Evolutionary conservation across 2,888 invertebrate species (phyloP).

Genomic region (Conus canariensis): DNA sequence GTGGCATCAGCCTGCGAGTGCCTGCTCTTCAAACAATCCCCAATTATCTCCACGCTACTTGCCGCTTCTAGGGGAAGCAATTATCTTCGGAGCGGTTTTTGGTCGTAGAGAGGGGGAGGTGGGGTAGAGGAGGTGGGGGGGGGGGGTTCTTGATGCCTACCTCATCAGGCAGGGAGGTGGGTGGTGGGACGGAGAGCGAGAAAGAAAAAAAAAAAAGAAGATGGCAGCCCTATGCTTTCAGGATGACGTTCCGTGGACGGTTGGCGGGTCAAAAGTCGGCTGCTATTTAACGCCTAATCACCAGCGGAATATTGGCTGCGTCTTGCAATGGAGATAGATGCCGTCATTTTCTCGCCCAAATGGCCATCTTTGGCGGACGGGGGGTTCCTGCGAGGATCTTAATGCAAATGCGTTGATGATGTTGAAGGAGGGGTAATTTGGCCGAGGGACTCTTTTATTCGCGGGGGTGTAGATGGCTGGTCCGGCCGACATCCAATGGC

Average conservation of each 20-base stretch:
- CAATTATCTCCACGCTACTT: conserved; percentile 34
- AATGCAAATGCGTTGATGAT: conserved; percentile 31
- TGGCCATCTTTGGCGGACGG: conserved; percentile 15
- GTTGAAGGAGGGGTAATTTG: conserved; percentile 23
- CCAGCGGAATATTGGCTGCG: conserved; percentile 35
- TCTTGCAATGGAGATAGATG: conserved; percentile 42
- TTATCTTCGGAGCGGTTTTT: not conserved
- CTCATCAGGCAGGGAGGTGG: conserved; percentile 10
- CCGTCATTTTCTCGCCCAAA: conserved; percentile 35
- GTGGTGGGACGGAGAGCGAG: not conserved
- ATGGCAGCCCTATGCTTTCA: not conserved
- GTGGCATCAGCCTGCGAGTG: not conserved
- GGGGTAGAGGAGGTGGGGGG: too few species aligned
- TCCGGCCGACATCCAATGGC: not conserved
- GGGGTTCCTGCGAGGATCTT: too few species aligned
- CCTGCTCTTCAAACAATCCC: conserved; percentile 31
- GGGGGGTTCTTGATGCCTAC: conserved; percentile 20
- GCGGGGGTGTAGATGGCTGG: not conserved
- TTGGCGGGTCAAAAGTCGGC: conserved; percentile 29
- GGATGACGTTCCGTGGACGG: not conserved
- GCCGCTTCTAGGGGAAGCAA: conserved; percentile 1
- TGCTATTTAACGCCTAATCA: conserved; percentile 38
- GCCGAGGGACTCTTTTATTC: not conserved
- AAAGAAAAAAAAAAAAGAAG: not conserved
- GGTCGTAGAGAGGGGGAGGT: too few species aligned